A percentile compares a stretch with the other conserved stretches of the same genome.
These are phyloP conservation scores for Pseudomyrmex cubaensis DNA, from an alignment of 1,140 invertebrate species.

Conservation along the genomic window DNA sequence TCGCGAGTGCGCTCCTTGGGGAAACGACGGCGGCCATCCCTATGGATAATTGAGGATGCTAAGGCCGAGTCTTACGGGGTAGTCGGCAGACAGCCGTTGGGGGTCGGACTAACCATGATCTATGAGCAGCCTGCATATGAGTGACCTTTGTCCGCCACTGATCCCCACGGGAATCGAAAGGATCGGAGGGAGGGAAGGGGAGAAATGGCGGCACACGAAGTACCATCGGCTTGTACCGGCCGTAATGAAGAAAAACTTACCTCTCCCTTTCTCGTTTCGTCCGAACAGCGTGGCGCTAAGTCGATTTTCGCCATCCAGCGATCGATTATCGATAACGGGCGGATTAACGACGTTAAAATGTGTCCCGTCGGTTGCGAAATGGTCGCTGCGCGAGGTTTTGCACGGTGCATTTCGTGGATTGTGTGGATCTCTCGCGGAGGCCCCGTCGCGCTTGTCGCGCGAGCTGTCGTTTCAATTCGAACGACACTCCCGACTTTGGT, in stretches of 20 bases:
- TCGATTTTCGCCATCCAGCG: conserved; percentile 58
- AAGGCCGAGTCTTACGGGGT: conserved; percentile 76
- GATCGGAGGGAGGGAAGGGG: conserved; percentile 44
- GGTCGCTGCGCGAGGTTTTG: not conserved
- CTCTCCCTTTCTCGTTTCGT: conserved; percentile 25
- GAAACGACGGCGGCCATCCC: conserved; percentile 56
- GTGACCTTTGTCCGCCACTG: conserved; percentile 77
- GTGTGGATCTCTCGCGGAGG: conserved; percentile 21
- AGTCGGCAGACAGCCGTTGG: conserved; percentile 57
- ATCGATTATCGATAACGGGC: conserved; percentile 68
- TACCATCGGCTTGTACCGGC: conserved; percentile 47
- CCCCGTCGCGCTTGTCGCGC: not conserved
- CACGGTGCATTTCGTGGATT: conserved; percentile 32
- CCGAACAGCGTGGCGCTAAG: conserved; percentile 32
- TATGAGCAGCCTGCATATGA: conserved; percentile 79
- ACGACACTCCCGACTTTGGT: not conserved
- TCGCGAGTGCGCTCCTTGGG: conserved; percentile 62
- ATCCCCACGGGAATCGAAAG: conserved; percentile 73
- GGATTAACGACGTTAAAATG: conserved; percentile 65
- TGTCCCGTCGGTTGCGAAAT: conserved; percentile 36
- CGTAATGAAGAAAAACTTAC: conserved; percentile 77
- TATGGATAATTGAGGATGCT: conserved; percentile 80
- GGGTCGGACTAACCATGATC: conserved; percentile 79
- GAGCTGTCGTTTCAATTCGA: conserved; percentile 18
- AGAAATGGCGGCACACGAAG: conserved; percentile 9